phyloP scores from a whole-genome alignment of 2,113 vertebrate species.

The Columba janthina region DNA sequence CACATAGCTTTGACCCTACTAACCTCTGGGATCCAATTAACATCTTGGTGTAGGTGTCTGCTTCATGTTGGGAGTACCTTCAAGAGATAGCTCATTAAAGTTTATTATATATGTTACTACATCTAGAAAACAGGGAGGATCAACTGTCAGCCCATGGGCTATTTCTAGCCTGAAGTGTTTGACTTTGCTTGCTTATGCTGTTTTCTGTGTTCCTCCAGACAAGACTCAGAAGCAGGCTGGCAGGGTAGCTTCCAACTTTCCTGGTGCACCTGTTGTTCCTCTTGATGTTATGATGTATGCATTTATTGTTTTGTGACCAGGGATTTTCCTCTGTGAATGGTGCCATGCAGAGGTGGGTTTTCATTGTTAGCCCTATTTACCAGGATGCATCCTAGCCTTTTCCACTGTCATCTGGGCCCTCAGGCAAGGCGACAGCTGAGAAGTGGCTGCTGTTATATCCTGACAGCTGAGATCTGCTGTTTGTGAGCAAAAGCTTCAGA shows the following conservation, averaged over 20 bases:
- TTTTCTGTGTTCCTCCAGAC: neutral
- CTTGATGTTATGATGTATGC: no score
- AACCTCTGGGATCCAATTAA: neutral
- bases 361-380: neutral
- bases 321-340: neutral
- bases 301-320: neutral
- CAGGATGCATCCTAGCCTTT: neutral
- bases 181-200: neutral
- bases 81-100: neutral
- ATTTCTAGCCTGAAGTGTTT: neutral
- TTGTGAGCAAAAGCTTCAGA: neutral
- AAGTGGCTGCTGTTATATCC: neutral
- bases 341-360: neutral
- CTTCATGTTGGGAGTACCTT: neutral
- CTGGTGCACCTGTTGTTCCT: rapidly evolving
- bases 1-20: neutral
- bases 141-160: neutral
- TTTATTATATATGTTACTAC: neutral
- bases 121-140: neutral
- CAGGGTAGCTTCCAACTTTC: neutral
- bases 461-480: neutral
- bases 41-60: neutral
- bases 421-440: neutral
- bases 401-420: neutral
- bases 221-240: neutral